Evolutionary conservation across 2,797 vertebrate species (phyloP).

Genomic region (Danionella dracula): DNA sequence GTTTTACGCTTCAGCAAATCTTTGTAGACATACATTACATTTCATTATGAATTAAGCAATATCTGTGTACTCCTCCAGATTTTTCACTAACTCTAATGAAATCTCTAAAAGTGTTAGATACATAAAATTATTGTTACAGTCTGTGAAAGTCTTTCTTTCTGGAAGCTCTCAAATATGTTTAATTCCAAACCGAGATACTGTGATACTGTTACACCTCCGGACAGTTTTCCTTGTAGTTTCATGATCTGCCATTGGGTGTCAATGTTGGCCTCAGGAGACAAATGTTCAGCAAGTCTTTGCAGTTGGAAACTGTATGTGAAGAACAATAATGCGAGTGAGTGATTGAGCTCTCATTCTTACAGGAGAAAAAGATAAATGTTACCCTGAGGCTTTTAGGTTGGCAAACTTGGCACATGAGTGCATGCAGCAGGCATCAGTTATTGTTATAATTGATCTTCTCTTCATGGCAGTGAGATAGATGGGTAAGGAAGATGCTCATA

Average conservation of each 20-base stretch:
- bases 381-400: conserved; percentile 18
- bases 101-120: too few species aligned
- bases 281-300: background rate
- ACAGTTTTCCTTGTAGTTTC: background rate
- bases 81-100: too few species aligned
- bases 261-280: background rate
- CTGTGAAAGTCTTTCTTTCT: too few species aligned
- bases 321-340: background rate
- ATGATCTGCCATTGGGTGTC: conserved; percentile 18
- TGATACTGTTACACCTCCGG: too few species aligned
- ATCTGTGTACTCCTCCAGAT: too few species aligned
- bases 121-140: too few species aligned
- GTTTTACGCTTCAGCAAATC: too few species aligned
- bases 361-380: background rate
- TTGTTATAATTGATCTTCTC: conserved; percentile 55
- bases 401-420: conserved; percentile 21
- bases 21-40: too few species aligned
- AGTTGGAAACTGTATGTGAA: background rate
- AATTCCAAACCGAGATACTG: too few species aligned
- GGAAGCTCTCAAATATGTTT: too few species aligned
- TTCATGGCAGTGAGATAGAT: conserved; percentile 51
- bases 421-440: conserved; percentile 49
- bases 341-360: background rate
- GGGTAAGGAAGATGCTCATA: conserved; percentile 20
- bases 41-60: too few species aligned